A percentile compares a stretch with the other conserved stretches of the same genome.
These are phyloP conservation scores for Diplosoma virens DNA, from an alignment of 23 tunicate genomes.

Conservation along the genomic window DNA sequence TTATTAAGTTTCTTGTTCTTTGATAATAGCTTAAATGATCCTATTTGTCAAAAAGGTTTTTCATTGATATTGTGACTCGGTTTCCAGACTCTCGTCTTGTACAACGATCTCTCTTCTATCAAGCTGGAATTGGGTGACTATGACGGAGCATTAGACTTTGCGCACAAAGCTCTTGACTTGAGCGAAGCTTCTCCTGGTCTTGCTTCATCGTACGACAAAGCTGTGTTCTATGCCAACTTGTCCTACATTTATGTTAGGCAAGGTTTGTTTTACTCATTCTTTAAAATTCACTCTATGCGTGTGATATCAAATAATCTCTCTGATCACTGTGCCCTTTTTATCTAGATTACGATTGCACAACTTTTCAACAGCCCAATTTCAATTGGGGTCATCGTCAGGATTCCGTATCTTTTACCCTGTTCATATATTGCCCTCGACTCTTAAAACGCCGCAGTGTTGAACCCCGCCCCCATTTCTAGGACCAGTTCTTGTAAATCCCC, in stretches of 20 bases:
- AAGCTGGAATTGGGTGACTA: slow-evolving; percentile 26
- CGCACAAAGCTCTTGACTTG: slow-evolving; percentile 18
- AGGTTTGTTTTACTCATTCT: slow-evolving; percentile 27
- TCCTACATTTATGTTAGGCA: slow-evolving; percentile 35
- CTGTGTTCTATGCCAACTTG: slow-evolving; percentile 64
- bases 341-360: background rate
- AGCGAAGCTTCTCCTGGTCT: slow-evolving; percentile 1
- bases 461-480: too few species aligned
- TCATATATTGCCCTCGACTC: too few species aligned
- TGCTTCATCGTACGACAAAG: slow-evolving; percentile 34
- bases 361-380: too few species aligned
- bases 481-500: too few species aligned
- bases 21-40: too few species aligned
- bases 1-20: too few species aligned
- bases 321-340: background rate
- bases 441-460: too few species aligned
- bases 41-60: too few species aligned
- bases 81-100: slow-evolving; percentile 62
- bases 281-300: background rate
- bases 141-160: slow-evolving; percentile 32
- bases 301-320: too few species aligned
- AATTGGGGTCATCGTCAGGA: too few species aligned
- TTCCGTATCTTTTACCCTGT: too few species aligned
- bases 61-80: background rate
- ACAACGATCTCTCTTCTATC: slow-evolving; percentile 65